Percentiles rank a stretch among this genome's conserved stretches.
Evolutionary conservation across 2,113 vertebrate species (phyloP).

Genomic region (Rhynchopsitta pachyrhyncha): DNA sequence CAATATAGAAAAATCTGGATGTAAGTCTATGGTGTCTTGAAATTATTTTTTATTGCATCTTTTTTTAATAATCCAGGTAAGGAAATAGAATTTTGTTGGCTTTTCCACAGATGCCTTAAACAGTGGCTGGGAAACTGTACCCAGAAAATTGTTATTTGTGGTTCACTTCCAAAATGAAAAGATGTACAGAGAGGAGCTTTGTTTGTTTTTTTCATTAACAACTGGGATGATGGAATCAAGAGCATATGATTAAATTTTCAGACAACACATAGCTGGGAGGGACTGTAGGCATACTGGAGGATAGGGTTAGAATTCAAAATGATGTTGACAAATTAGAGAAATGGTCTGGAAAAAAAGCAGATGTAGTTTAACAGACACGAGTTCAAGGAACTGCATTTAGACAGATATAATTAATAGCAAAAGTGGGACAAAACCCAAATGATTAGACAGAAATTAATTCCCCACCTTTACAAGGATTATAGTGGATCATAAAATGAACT

Average conservation of each 20-base stretch:
- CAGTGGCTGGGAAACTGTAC: background rate
- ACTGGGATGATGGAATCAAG: constrained; percentile 33
- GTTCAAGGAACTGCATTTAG: constrained; percentile 10
- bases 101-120: background rate
- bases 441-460: background rate
- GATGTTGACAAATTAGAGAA: constrained; percentile 38
- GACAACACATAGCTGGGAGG: constrained; percentile 28
- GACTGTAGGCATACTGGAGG: background rate
- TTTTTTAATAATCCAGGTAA: background rate
- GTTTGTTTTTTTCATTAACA: constrained; percentile 20
- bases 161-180: background rate
- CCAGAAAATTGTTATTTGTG: constrained; percentile 4
- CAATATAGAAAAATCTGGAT: background rate
- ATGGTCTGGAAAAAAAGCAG: constrained; percentile 13
- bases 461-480: background rate
- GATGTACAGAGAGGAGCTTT: background rate
- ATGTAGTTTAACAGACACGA: background rate
- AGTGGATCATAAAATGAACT: background rate
- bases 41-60: background rate
- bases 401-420: background rate
- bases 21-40: background rate
- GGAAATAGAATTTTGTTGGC: background rate
- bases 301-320: constrained; percentile 19
- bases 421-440: constrained; percentile 16
- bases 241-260: constrained; percentile 54